Percentiles rank a stretch among this genome's conserved stretches.
Evolutionary conservation across 1,140 invertebrate genomes (phyloP).

Genomic region (Anastrepha ludens): DNA sequence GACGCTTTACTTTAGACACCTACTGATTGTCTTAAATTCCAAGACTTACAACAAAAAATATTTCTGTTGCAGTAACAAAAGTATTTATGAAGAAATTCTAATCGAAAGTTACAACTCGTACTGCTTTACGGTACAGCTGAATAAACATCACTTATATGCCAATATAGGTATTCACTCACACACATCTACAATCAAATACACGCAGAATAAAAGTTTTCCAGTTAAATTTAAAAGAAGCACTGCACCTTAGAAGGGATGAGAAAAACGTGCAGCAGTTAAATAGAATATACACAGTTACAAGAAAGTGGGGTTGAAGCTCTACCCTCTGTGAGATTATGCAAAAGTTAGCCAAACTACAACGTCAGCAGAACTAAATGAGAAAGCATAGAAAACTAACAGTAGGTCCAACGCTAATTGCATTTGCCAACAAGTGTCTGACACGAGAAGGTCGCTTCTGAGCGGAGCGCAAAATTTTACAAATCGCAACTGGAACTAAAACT

Average conservation of each 20-base stretch:
- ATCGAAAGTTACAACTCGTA: too few species aligned
- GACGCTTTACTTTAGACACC: too few species aligned
- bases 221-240: neutral
- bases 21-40: too few species aligned
- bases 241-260: neutral
- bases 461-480: neutral
- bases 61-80: too few species aligned
- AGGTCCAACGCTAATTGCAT: constrained; percentile 33
- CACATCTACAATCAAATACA: neutral
- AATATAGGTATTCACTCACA: neutral
- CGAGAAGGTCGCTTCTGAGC: constrained; percentile 28
- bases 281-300: neutral
- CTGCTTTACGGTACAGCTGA: neutral
- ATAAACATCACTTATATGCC: neutral
- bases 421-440: constrained; percentile 44
- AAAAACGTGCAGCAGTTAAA: constrained; percentile 7
- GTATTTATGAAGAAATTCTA: too few species aligned
- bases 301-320: neutral
- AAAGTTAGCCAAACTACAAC: neutral
- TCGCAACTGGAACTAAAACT: neutral
- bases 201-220: neutral
- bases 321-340: neutral
- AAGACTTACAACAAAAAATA: too few species aligned
- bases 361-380: constrained; percentile 23
- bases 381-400: constrained; percentile 33